Conservation (phyloP, 1,140 invertebrate species). For the Pristionchus pacificus region DNA sequence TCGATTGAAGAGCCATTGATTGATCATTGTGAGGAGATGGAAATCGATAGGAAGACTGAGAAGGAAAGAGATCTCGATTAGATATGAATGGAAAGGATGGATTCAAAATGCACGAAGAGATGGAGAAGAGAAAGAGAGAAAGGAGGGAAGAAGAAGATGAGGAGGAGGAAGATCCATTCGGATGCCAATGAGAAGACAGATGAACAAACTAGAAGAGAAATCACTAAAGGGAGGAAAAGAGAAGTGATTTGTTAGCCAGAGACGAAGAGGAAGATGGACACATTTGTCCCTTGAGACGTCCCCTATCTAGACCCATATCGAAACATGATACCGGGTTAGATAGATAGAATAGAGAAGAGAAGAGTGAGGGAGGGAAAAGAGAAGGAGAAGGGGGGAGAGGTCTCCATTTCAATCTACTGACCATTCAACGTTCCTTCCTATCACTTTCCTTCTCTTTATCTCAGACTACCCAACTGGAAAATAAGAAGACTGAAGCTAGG, state of each 20-base stretch:
- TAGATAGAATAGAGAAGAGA: constrained; percentile 5
- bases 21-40: constrained; percentile 16
- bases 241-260: background rate
- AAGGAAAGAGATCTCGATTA: background rate
- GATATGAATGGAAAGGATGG: background rate
- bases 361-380: background rate
- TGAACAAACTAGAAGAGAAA: background rate
- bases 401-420: background rate
- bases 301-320: background rate
- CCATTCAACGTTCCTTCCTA: constrained; percentile 15
- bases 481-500: too few species aligned
- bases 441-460: constrained; percentile 4
- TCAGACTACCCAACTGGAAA: too few species aligned
- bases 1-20: constrained; percentile 1
- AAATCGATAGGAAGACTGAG: constrained; percentile 19
- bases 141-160: constrained; percentile 1
- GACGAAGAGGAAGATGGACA: constrained; percentile 1
- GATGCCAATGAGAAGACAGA: background rate
- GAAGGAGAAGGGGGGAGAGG: constrained; percentile 4
- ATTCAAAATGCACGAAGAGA: background rate
- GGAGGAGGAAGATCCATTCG: constrained; percentile 6
- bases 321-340: background rate
- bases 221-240: background rate
- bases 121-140: background rate
- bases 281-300: background rate